Evolutionary conservation across 1,140 invertebrate genomes (phyloP).

Genomic region (Vanessa tameamea): DNA sequence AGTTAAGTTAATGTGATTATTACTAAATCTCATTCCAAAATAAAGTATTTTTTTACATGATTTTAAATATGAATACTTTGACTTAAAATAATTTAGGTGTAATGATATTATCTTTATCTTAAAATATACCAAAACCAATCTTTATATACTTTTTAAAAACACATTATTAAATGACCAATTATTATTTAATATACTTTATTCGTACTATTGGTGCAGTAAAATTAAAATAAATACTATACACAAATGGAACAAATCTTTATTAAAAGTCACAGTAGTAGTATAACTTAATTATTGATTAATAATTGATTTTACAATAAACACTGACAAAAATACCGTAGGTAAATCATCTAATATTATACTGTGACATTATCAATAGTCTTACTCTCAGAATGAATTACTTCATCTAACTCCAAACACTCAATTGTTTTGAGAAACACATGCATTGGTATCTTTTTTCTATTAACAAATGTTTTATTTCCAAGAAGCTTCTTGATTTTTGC

Average conservation of each 20-base stretch:
- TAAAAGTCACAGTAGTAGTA: slow-evolving; percentile 17
- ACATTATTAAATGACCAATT: too few relatives aligned
- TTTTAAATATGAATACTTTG: too few relatives aligned
- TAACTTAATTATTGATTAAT: background rate
- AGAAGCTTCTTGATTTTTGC: slow-evolving; percentile 75
- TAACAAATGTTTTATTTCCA: slow-evolving; percentile 72
- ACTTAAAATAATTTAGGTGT: too few relatives aligned
- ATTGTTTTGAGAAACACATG: slow-evolving; percentile 72
- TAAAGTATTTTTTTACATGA: too few relatives aligned
- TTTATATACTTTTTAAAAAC: too few relatives aligned
- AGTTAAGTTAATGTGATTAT: too few relatives aligned
- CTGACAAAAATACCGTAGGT: slow-evolving; percentile 31
- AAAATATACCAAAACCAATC: too few relatives aligned
- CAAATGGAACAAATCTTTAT: slow-evolving; percentile 18
- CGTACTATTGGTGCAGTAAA: too few relatives aligned
- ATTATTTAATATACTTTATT: too few relatives aligned
- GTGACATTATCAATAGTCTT: slow-evolving; percentile 42
- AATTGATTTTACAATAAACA: slow-evolving; percentile 12
- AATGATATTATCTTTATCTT: too few relatives aligned
- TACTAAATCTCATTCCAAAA: too few relatives aligned
- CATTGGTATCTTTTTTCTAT: slow-evolving; percentile 77
- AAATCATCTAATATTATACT: slow-evolving; percentile 32
- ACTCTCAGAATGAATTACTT: slow-evolving; percentile 59
- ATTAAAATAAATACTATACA: background rate
- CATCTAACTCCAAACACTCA: slow-evolving; percentile 72